Evolutionary conservation across 2,113 vertebrate genomes (phyloP).

Genomic region (Blennius ocellaris): DNA sequence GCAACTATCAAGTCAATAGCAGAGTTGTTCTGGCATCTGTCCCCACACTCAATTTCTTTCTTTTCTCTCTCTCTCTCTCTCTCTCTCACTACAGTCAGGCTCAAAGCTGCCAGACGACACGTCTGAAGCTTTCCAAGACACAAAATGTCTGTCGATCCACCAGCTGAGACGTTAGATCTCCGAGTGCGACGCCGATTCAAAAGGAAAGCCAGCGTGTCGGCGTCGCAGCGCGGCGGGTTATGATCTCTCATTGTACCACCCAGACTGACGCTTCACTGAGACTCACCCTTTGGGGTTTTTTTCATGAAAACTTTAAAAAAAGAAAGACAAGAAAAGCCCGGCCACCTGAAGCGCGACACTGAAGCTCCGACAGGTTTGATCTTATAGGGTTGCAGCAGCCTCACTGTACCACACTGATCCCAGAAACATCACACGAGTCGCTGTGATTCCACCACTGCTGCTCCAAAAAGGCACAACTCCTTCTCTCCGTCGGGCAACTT

Average conservation of each 20-base stretch:
- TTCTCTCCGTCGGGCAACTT: too few species aligned
- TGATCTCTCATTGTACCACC: constrained; percentile 11
- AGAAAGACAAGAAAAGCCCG: not conserved
- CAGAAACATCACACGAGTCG: too few species aligned
- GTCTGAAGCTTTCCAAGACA: constrained; percentile 69
- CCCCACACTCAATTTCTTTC: constrained; percentile 58
- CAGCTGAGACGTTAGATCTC: constrained; percentile 61
- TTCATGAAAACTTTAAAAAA: not conserved
- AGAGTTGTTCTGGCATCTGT: constrained; percentile 73
- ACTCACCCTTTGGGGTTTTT: not conserved
- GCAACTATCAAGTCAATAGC: constrained; percentile 80
- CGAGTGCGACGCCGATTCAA: constrained; percentile 15
- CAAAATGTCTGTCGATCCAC: constrained; percentile 71
- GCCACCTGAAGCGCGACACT: too few species aligned
- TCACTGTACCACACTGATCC: too few species aligned
- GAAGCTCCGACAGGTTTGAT: too few species aligned
- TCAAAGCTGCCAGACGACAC: constrained; percentile 67
- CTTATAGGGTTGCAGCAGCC: too few species aligned
- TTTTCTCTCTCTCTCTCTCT: not conserved
- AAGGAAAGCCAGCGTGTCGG: constrained; percentile 28
- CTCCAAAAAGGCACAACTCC: too few species aligned
- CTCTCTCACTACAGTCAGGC: constrained; percentile 55
- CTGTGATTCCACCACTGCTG: too few species aligned
- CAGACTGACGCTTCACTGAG: not conserved
- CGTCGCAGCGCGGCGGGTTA: constrained; percentile 28